These are phyloP conservation scores for Drosophila cyrtoloma DNA, from an alignment of 2,888 invertebrate genomes.

Conservation along the genomic window DNA sequence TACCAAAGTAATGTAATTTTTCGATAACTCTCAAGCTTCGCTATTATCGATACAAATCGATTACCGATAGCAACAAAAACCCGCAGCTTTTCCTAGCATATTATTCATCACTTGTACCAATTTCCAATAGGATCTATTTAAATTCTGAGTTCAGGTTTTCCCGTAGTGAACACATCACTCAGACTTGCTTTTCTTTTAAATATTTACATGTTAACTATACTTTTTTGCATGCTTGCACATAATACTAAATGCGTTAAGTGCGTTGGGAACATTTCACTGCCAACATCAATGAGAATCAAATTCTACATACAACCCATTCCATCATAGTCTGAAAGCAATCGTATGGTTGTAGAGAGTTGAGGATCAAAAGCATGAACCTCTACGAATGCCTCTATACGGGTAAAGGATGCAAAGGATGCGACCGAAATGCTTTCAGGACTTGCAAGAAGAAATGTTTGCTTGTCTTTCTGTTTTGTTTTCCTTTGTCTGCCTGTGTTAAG, in stretches of 20 bases:
- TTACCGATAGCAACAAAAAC: not conserved
- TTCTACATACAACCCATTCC: not conserved
- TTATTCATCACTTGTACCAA: not conserved
- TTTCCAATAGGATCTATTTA: not conserved
- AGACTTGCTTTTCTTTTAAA: not conserved
- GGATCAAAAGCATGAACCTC: constrained; percentile 15
- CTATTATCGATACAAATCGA: not conserved
- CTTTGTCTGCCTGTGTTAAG: not conserved
- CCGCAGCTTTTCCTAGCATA: fast-evolving
- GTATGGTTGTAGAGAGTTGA: constrained; percentile 9
- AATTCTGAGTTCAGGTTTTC: not conserved
- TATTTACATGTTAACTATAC: not conserved
- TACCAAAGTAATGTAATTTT: not conserved
- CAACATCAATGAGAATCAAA: not conserved
- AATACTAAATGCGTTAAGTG: not conserved
- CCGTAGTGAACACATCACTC: not conserved
- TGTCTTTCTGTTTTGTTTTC: not conserved
- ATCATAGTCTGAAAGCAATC: constrained; percentile 15
- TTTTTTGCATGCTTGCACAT: not conserved
- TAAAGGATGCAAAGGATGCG: not conserved
- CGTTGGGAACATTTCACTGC: too few relatives aligned
- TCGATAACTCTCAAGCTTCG: too few relatives aligned
- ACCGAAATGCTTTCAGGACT: not conserved
- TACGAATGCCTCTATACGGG: constrained; percentile 2
- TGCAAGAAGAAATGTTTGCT: constrained; percentile 6